Evolutionary conservation across 2,113 vertebrate genomes (phyloP).

Genomic region (Marcusenius ussheri): DNA sequence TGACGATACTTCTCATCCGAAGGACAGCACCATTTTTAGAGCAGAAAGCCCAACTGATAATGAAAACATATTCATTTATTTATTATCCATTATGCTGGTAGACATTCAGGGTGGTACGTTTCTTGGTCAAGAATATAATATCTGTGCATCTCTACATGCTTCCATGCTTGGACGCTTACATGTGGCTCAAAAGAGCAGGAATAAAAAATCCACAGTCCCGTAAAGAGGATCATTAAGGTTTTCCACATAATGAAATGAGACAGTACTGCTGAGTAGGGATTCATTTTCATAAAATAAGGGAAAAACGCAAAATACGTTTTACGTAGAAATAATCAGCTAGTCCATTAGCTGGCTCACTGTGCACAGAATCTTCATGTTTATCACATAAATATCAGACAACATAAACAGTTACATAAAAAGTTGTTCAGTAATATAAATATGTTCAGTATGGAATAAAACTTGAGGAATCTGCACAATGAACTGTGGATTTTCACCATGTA

Average conservation of each 20-base stretch:
- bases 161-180: background rate
- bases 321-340: background rate
- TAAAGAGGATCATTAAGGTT: background rate
- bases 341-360: background rate
- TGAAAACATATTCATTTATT: background rate
- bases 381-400: background rate
- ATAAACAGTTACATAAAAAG: background rate
- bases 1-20: background rate
- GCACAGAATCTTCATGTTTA: background rate
- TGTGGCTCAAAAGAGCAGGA: background rate
- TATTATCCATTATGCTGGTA: background rate
- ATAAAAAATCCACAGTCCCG: background rate
- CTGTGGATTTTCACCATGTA: background rate
- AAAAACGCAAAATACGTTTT: background rate
- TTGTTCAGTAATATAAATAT: background rate
- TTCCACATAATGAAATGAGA: background rate
- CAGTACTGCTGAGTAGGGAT: background rate
- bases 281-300: background rate
- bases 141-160: background rate
- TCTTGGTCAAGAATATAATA: background rate
- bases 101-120: background rate
- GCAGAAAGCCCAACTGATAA: background rate
- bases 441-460: background rate
- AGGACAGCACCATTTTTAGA: background rate
- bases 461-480: background rate